Evolutionary conservation across 2,888 invertebrate species (phyloP).

Genomic region (Drosophila mettleri): DNA sequence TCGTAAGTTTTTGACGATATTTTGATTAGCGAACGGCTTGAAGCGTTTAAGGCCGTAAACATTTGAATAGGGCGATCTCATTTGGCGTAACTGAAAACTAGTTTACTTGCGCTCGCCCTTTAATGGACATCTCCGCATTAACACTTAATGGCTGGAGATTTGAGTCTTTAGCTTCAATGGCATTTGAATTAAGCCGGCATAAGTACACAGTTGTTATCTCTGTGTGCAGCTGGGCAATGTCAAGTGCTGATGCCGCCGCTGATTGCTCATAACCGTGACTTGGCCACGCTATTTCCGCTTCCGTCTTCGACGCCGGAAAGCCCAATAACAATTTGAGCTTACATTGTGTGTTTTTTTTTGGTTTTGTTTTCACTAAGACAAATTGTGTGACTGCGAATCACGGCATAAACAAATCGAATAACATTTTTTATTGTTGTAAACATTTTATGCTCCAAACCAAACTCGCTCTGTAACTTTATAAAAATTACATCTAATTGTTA

Average conservation of each 20-base stretch:
- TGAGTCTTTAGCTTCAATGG: neutral
- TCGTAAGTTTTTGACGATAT: neutral
- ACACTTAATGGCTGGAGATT: neutral
- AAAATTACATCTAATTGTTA: neutral
- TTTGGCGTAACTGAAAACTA: neutral
- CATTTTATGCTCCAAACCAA: neutral
- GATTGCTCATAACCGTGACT: slow-evolving; percentile 53
- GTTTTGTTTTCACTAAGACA: neutral
- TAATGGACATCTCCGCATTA: slow-evolving; percentile 1
- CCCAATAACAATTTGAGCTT: slow-evolving; percentile 6
- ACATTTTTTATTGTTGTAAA: neutral
- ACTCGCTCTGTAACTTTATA: neutral
- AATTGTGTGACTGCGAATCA: neutral
- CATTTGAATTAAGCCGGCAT: no score
- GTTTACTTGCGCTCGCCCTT: slow-evolving; percentile 4
- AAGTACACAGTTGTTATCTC: slow-evolving; percentile 10
- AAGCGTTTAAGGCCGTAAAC: neutral
- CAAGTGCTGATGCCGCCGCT: slow-evolving; percentile 47
- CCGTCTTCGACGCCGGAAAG: slow-evolving; percentile 38
- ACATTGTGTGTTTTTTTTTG: neutral
- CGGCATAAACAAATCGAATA: neutral
- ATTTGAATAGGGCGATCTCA: neutral
- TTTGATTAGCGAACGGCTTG: neutral
- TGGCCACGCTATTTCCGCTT: slow-evolving; percentile 56
- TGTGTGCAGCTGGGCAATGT: slow-evolving; percentile 45